Percentiles rank a stretch among this genome's conserved stretches.
phyloP scores from a whole-genome alignment of 2,113 vertebrate genomes.

The Maylandia zebra region DNA sequence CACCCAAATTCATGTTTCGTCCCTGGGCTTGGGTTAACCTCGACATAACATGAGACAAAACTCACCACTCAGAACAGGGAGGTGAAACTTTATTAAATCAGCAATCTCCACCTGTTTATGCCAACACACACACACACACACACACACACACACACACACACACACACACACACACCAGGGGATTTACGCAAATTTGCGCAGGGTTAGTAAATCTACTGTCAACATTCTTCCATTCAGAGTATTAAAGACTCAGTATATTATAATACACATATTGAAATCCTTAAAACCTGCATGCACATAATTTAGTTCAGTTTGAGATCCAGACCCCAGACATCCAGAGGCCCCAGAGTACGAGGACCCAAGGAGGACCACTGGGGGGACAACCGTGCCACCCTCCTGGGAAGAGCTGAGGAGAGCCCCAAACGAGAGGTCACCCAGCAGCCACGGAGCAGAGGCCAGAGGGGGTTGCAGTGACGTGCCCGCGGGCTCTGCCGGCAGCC shows the following conservation, averaged over 20 bases:
- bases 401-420: too few species aligned
- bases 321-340: too few species aligned
- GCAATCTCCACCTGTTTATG: neutral
- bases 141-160: too few species aligned
- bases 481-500: neutral
- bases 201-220: too few species aligned
- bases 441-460: fast-evolving
- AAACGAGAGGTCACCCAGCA: neutral
- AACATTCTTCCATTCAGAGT: neutral
- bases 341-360: too few species aligned
- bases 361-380: fast-evolving
- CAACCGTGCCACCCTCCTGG: too few species aligned
- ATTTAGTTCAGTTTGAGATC: neutral
- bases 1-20: neutral
- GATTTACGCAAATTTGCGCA: too few species aligned
- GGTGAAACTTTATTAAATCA: neutral
- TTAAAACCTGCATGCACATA: neutral
- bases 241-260: neutral
- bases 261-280: neutral
- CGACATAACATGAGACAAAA: neutral
- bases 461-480: too few species aligned
- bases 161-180: too few species aligned
- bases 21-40: neutral
- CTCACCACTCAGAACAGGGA: neutral
- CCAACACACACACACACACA: neutral